Base-by-base conservation (phyloP, 1,140 invertebrate genomes). In the Cydia pomonella region DNA sequence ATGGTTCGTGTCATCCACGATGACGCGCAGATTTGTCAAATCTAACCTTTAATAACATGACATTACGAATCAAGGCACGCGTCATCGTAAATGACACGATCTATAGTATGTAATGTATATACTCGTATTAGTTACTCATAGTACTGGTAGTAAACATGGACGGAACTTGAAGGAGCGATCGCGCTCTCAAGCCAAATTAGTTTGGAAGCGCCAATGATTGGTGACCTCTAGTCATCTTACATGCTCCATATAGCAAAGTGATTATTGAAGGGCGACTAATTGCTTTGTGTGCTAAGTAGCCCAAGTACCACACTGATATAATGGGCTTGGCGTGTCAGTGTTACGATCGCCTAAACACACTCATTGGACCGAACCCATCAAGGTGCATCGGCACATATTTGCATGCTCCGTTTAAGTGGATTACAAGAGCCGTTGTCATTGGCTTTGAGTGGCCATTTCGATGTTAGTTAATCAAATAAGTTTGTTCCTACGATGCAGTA, bases 301-400 rank as follows among this genome's bases (percentile, higher is more conserved):
- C 47, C n/a, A 7, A 50, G n/a, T 50, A 50, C 47, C 47, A 23
- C 29, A 69, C 27, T 38, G 21, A 69, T 38, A 33, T 69, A 69
- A 69, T 69, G 64, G 64, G 27, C 13, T 69, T 33, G 64, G 64
- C 64, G 33, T 69, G 25, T 64, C 59, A 23, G 25, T 13, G 7
- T 66, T 27, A 69, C 64, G 33, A 69, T 29, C 63, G 63, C 29
- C 64, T 38, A 69, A 69, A 69, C 64, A 69, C 33, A 69, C 64
- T 41, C 64, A 33, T 69, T 69, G 29, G 9, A 12, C 21, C 21
- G 53, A 59, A 59, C 53, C 53, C 64, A 33, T 69, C 33, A 69
- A 41, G 29, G 64, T 69, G 64, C 64, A 69, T 38, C 29, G 27
- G 64, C n/a, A 69, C 64, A 69, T 69, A 69, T 69, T 69, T 69